A percentile compares a stretch with the other conserved stretches of the same genome.
These are phyloP conservation scores for Megastigmus dorsalis DNA, from an alignment of 2,888 invertebrate genomes.

Conservation along the genomic window DNA sequence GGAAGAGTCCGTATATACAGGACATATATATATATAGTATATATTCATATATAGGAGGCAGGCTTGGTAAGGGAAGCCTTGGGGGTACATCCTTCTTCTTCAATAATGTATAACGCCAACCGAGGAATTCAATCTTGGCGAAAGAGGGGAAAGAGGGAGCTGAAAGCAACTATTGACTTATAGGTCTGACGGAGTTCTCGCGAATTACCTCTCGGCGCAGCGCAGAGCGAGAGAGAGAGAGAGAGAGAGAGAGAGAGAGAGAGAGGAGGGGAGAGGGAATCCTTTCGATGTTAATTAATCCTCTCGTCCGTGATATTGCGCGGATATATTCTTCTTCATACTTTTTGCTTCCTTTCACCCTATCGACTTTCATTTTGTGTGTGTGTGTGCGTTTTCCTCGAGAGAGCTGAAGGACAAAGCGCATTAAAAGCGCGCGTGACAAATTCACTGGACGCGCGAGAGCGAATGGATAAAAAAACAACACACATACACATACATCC, in stretches of 20 bases:
- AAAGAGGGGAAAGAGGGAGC: constrained; percentile 2
- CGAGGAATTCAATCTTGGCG: constrained; percentile 57
- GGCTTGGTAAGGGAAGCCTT: constrained; percentile 14
- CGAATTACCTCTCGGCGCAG: constrained; percentile 4
- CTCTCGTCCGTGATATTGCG: constrained; percentile 35
- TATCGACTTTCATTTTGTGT: too few species aligned
- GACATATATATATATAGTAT: too few species aligned
- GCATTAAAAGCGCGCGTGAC: neutral
- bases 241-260: too few species aligned
- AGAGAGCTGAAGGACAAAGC: too few species aligned
- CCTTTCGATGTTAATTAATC: constrained; percentile 48
- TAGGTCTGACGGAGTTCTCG: constrained; percentile 25
- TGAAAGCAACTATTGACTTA: constrained; percentile 40
- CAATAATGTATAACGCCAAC: constrained; percentile 49
- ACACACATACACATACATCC: neutral
- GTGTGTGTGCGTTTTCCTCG: too few species aligned
- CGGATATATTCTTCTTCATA: neutral
- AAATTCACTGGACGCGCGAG: neutral
- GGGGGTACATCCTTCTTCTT: constrained; percentile 33
- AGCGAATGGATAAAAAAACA: neutral
- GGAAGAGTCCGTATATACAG: neutral
- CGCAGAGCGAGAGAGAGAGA: too few species aligned
- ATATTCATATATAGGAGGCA: too few species aligned
- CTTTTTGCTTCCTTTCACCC: too few species aligned
- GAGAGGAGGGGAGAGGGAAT: too few species aligned